These are phyloP conservation scores for Aurelia aurita DNA, from an alignment of 30 jellyfish, hydroid and myxozoan genomes.

Conservation along the genomic window DNA sequence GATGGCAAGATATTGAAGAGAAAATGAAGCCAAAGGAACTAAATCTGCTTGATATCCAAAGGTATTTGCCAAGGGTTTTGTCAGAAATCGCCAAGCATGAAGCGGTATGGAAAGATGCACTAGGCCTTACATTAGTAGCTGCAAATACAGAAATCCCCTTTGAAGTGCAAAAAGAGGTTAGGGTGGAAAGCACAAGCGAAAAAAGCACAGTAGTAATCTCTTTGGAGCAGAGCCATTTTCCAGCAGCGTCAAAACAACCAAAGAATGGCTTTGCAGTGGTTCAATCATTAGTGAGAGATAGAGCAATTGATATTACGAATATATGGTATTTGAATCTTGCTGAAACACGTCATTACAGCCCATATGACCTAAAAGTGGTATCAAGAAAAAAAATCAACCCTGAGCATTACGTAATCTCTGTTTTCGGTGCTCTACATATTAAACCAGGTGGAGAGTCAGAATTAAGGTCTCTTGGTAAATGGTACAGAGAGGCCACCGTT, in stretches of 20 bases:
- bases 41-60: conserved; percentile 53
- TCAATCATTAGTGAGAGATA: conserved; percentile 53
- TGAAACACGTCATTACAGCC: conserved; percentile 35
- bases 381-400: conserved; percentile 64
- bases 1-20: conserved; percentile 42
- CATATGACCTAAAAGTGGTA: conserved; percentile 75
- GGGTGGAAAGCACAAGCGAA: background rate
- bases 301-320: conserved; percentile 32
- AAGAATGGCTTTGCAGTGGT: conserved; percentile 81
- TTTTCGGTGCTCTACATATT: conserved; percentile 85
- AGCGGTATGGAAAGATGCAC: conserved; percentile 71
- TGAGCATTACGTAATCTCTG: conserved; percentile 83
- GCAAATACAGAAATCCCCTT: conserved; percentile 62
- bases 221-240: background rate
- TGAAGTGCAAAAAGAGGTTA: background rate
- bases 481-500: conserved; percentile 85
- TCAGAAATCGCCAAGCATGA: conserved; percentile 79
- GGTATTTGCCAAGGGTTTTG: conserved; percentile 77
- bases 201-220: background rate
- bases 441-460: conserved; percentile 85
- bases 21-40: conserved; percentile 53
- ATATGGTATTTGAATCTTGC: conserved; percentile 77
- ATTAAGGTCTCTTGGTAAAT: conserved; percentile 75
- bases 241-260: conserved; percentile 8
- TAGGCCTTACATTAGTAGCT: conserved; percentile 78